Percentiles rank a stretch among this genome's conserved stretches.
Evolutionary conservation across 2,797 vertebrate genomes (phyloP).

Genomic region (Cuniculus paca): DNA sequence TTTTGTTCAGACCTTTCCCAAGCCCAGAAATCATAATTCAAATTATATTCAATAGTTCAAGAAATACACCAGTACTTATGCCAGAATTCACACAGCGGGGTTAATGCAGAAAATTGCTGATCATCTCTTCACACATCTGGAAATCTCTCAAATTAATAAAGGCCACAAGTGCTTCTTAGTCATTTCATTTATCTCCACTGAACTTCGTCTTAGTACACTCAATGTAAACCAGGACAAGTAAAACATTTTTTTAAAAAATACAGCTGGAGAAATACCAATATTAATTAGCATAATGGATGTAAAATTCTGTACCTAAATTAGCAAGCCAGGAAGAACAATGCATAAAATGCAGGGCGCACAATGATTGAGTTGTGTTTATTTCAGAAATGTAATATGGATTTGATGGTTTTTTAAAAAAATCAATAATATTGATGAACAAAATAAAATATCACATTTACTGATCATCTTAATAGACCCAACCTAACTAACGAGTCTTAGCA

Average conservation of each 20-base stretch:
- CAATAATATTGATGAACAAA: background rate
- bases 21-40: background rate
- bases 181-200: background rate
- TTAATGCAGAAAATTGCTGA: background rate
- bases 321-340: background rate
- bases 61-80: background rate
- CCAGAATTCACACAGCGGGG: too few species aligned
- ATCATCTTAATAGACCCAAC: background rate
- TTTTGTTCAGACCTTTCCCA: background rate
- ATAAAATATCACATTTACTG: background rate
- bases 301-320: background rate
- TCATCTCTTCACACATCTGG: background rate
- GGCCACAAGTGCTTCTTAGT: background rate
- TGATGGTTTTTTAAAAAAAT: background rate
- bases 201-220: background rate
- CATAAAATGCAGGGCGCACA: background rate
- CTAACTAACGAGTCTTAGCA: background rate
- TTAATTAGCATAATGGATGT: background rate
- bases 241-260: background rate
- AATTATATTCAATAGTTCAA: constrained; percentile 54
- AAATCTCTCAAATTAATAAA: constrained; percentile 33
- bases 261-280: background rate
- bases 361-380: background rate
- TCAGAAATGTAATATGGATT: background rate
- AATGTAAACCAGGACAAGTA: background rate